Base-by-base conservation (phyloP, 2,797 vertebrate genomes). In the Urophycis tenuis region DNA sequence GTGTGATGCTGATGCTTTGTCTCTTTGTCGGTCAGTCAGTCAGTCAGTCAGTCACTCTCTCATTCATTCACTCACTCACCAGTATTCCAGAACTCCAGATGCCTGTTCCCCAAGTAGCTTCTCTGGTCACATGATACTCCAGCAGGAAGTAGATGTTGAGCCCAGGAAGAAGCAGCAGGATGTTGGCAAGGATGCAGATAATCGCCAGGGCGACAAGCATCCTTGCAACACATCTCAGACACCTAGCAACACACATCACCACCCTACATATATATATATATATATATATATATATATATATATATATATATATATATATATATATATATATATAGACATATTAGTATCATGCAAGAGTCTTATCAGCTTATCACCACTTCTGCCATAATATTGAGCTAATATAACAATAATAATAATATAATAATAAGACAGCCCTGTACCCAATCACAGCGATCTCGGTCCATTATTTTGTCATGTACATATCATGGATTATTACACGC, bases 1-100 rank as follows among this genome's bases (percentile, higher is more conserved):
- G 22, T 22, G 19, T 19, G 5, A n/a, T 7, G 35, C 30, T 12
- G 14, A 41, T 41, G 39, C 39, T 39, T 12, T 12, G 3, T 71
- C 0, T 35, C 30, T 75, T 32, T 73, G 12, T 14, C 39, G 3
- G 11, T 41, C 12, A 14, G 15, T 34, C 3, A 14, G 12, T 41
- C 39, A 14, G 5, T 41, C 39, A 14, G 11, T 41, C 39, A 3
- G 12, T 34, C 75, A 74, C 35, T 73, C 73, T 72, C 69, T 73
- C 74, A 49, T 34, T 39, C 64, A 77, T 29, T 72, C 34, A 67
- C 41, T 29, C 12, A 32, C 88, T 84, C 77, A 92, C 91, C 90
- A 93, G 67, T 53, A 93, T 22, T 10, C 92, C 93, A 0, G 92
- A 92, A 0, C 84, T 90, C 93, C 93, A 94, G 73, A 94, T 80